A percentile compares a stretch with the other conserved stretches of the same genome.
Evolutionary conservation across 2,888 invertebrate genomes (phyloP).

Genomic region (Malacosoma neustria): DNA sequence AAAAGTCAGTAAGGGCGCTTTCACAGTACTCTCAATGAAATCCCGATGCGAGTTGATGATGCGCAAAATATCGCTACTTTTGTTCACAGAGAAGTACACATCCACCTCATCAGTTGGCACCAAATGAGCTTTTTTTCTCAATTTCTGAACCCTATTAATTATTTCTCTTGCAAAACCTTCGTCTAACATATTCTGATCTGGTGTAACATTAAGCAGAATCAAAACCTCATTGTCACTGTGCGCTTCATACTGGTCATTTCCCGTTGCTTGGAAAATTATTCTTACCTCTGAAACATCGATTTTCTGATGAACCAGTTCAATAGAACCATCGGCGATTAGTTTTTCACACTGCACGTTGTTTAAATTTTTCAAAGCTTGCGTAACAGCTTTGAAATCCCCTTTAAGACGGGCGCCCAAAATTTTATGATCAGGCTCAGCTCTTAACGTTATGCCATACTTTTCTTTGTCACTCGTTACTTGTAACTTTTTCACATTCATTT

Average conservation of each 20-base stretch:
- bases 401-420: conserved; percentile 91
- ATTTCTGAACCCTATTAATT: conserved; percentile 95
- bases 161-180: conserved; percentile 97
- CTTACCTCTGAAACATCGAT: conserved; percentile 87
- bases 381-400: conserved; percentile 91
- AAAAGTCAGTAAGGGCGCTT: conserved; percentile 80
- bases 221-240: conserved; percentile 93
- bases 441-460: conserved; percentile 91
- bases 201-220: conserved; percentile 91
- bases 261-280: conserved; percentile 84
- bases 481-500: conserved; percentile 92
- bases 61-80: conserved; percentile 76
- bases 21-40: conserved; percentile 88
- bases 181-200: conserved; percentile 91
- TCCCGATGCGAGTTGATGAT: conserved; percentile 81
- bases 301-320: conserved; percentile 83
- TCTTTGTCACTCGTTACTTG: conserved; percentile 92
- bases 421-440: conserved; percentile 97
- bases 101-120: conserved; percentile 93
- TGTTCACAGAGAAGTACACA: conserved; percentile 82
- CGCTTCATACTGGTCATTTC: conserved; percentile 87
- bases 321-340: conserved; percentile 80
- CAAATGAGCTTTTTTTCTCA: conserved; percentile 94
- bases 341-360: conserved; percentile 86
- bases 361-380: conserved; percentile 85